phyloP scores from a whole-genome alignment of 2,113 vertebrate genomes.

The Pseudorhombus dupliciocellatus region DNA sequence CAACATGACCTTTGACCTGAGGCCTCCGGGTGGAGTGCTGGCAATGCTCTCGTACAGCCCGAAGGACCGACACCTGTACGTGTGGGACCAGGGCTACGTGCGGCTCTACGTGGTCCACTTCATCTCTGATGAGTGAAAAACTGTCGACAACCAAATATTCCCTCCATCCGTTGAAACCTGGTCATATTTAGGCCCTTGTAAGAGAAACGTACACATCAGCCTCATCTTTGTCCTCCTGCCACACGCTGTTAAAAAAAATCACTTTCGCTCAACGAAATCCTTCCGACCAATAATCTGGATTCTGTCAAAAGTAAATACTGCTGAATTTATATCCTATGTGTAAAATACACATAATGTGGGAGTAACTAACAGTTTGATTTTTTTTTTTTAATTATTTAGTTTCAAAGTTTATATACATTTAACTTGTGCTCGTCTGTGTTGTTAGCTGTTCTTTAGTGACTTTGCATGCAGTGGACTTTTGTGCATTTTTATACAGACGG shows the following conservation, averaged over 20 bases:
- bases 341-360: slow-evolving; percentile 7
- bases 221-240: slow-evolving; percentile 7
- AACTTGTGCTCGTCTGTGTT: slow-evolving; percentile 8
- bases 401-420: slow-evolving; percentile 13
- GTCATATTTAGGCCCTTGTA: background rate
- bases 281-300: background rate
- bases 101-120: slow-evolving; percentile 86
- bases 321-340: slow-evolving; percentile 51
- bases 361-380: slow-evolving; percentile 42
- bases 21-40: slow-evolving; percentile 85
- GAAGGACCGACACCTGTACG: slow-evolving; percentile 86
- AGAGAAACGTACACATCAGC: background rate
- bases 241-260: background rate
- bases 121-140: slow-evolving; percentile 73
- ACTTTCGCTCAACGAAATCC: background rate
- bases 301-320: slow-evolving; percentile 36
- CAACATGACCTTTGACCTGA: slow-evolving; percentile 87
- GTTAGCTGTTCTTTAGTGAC: slow-evolving; percentile 7
- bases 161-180: background rate
- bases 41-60: slow-evolving; percentile 94
- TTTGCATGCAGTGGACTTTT: slow-evolving; percentile 51
- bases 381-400: slow-evolving; percentile 18
- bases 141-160: background rate
- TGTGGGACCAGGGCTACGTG: slow-evolving; percentile 90
- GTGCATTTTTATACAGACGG: slow-evolving; percentile 29